Conservation (phyloP, 2,113 vertebrate species). For the Oryctolagus cuniculus region mOryCun1.1 NC_091433.1:29946501-29947000, state of each 20-base stretch:
- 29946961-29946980: background rate
- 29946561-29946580: background rate
- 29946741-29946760: background rate
- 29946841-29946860: background rate
- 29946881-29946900: background rate
- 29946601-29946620: background rate
- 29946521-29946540: background rate
- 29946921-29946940: background rate
- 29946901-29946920: background rate
- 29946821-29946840: background rate
- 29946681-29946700: background rate
- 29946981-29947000: background rate
- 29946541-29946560: background rate
- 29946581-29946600: background rate
- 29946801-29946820: accelerated
- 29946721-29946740: background rate
- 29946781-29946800: background rate
- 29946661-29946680: background rate
- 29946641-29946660: background rate
- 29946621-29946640: background rate
- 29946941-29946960: background rate
- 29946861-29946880: background rate
- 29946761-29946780: background rate
- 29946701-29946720: background rate
- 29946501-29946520: background rate